Evolutionary conservation across 2,797 vertebrate genomes (phyloP).

Genomic region (Cyclopterus lumpus): DNA sequence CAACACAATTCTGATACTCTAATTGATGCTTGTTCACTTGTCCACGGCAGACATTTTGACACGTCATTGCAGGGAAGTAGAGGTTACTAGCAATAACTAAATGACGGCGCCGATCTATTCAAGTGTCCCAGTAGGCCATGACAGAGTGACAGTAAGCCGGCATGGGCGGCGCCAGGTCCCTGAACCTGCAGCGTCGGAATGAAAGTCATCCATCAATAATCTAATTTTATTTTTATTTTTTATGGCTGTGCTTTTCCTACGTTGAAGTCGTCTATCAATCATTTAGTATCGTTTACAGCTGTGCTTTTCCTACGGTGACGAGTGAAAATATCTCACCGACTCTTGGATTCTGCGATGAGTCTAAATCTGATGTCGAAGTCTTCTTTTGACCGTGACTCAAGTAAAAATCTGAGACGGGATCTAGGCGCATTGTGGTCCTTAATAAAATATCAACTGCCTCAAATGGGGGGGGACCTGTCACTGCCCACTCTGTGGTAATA

Average conservation of each 20-base stretch:
- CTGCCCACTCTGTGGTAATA: neutral
- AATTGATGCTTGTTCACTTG: neutral
- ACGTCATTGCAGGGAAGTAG: neutral
- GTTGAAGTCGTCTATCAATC: neutral
- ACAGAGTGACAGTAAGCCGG: neutral
- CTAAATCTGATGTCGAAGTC: neutral
- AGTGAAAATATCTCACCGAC: neutral
- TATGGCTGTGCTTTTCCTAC: neutral
- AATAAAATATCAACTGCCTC: constrained; percentile 11
- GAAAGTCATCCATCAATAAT: neutral
- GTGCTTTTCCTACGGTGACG: neutral
- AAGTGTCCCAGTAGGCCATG: neutral
- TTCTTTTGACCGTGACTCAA: constrained; percentile 1
- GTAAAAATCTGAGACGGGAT: neutral
- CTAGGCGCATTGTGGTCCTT: neutral
- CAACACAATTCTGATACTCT: neutral
- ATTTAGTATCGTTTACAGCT: neutral
- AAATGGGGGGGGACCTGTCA: neutral
- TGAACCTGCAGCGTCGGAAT: neutral
- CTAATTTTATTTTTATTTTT: neutral
- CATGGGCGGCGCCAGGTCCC: neutral
- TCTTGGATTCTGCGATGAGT: neutral
- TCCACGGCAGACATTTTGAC: neutral
- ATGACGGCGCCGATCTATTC: neutral
- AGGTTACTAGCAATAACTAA: neutral